These are phyloP conservation scores for Pituophis catenifer DNA, from an alignment of 2,113 vertebrate genomes.

Conservation along the genomic window DNA sequence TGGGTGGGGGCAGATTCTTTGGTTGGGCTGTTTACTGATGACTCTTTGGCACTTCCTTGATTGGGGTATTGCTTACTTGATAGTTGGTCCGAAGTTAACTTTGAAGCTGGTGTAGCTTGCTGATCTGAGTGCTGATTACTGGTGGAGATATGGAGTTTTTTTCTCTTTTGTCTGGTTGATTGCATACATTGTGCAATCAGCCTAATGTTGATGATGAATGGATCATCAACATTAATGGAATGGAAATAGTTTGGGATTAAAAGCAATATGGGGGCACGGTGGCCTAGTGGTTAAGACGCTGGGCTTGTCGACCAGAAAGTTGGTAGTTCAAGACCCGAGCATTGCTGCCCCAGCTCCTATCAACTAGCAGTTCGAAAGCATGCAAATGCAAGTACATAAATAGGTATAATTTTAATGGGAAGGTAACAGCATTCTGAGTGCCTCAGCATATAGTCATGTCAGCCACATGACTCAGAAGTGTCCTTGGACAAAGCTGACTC, in stretches of 20 bases:
- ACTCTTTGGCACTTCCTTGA: no score
- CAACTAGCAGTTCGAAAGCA: not conserved
- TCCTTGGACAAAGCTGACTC: not conserved
- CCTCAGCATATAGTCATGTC: not conserved
- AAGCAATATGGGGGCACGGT: not conserved
- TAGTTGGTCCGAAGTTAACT: no score
- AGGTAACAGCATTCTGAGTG: not conserved
- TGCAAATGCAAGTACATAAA: not conserved
- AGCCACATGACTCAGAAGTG: not conserved
- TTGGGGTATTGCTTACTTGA: no score
- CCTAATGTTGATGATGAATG: not conserved
- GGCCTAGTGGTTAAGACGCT: no score
- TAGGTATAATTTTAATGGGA: not conserved
- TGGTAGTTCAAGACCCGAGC: not conserved
- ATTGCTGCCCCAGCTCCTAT: not conserved
- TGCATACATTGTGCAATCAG: no score
- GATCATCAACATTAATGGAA: not conserved
- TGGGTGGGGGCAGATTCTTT: no score
- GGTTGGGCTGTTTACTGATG: no score
- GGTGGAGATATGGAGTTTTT: no score
- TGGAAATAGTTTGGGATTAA: not conserved
- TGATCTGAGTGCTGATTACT: no score
- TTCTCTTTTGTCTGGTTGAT: no score
- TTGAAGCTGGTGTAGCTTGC: no score
- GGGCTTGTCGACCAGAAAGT: not conserved